Conservation (phyloP, 1,140 invertebrate species). For the Rhizoglyphus robini region DNA sequence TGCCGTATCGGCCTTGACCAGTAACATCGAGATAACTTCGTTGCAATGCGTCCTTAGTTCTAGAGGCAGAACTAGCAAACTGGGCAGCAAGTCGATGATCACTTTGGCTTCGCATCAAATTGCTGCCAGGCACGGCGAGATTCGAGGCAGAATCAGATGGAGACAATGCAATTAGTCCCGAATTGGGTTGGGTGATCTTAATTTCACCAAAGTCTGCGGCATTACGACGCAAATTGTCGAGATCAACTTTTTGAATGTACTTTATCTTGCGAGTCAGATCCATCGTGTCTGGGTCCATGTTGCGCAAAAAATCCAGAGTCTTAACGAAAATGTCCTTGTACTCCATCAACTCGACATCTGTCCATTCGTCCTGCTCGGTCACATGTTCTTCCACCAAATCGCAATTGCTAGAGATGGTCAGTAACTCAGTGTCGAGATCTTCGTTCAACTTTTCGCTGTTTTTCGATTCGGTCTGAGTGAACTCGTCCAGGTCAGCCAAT, state of each 20-base stretch:
- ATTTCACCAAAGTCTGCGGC: slow-evolving; percentile 72
- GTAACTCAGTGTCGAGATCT: slow-evolving; percentile 78
- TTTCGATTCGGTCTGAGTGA: slow-evolving; percentile 62
- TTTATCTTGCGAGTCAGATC: slow-evolving; percentile 71
- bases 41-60: background rate
- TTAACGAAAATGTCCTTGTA: slow-evolving; percentile 86
- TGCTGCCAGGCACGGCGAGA: slow-evolving; percentile 27
- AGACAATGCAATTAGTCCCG: background rate
- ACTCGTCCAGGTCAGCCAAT: slow-evolving; percentile 73
- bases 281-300: slow-evolving; percentile 72
- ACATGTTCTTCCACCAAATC: slow-evolving; percentile 87
- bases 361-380: slow-evolving; percentile 48
- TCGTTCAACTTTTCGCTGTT: slow-evolving; percentile 73
- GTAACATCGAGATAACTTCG: slow-evolving; percentile 9
- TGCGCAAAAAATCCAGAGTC: slow-evolving; percentile 73
- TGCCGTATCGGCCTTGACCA: slow-evolving; percentile 4
- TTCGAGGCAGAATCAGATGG: slow-evolving; percentile 5
- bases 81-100: slow-evolving; percentile 78
- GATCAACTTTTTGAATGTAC: slow-evolving; percentile 71
- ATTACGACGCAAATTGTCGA: slow-evolving; percentile 70
- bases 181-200: slow-evolving; percentile 42
- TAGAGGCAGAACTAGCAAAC: slow-evolving; percentile 45
- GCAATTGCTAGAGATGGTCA: slow-evolving; percentile 84
- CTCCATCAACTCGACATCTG: slow-evolving; percentile 52
- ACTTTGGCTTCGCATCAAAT: slow-evolving; percentile 75